Conservation (phyloP, 37 sponge, comb jelly and placozoan genomes). For the Chondrilla cf. caribensis region DNA sequence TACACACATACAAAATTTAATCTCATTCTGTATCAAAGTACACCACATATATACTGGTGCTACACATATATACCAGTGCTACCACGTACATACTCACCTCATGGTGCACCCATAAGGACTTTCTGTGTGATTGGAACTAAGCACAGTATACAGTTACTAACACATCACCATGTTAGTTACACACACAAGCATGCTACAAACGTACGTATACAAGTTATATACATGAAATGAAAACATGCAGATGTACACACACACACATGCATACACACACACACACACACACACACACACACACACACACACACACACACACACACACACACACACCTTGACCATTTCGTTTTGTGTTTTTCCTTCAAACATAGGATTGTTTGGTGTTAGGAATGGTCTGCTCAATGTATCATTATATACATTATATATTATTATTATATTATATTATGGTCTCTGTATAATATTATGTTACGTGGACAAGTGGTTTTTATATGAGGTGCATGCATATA, state of each 20-base stretch:
- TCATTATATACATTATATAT: no score
- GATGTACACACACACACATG: neutral
- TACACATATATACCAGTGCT: no score
- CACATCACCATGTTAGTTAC: neutral
- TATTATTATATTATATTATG: no score
- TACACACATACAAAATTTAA: neutral
- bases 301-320: neutral
- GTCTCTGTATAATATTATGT: no score
- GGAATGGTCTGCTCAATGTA: no score
- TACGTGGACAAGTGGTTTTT: no score
- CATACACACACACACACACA: constrained; percentile 26
- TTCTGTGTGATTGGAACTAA: constrained; percentile 63
- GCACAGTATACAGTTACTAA: neutral
- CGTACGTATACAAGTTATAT: neutral
- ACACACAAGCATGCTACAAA: neutral
- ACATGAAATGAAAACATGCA: neutral
- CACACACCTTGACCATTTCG: no score
- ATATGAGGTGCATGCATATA: no score
- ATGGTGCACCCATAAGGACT: constrained; percentile 92
- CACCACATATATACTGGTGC: no score
- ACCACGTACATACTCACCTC: constrained; percentile 77
- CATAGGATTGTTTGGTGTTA: no score
- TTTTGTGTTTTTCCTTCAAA: no score
- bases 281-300: constrained; percentile 18
- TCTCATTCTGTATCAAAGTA: neutral